Evolutionary conservation across 2,113 vertebrate genomes (phyloP), one percentile per base, ranked within the genome.

Genomic region (Heterotilapia buettikoferi): DNA sequence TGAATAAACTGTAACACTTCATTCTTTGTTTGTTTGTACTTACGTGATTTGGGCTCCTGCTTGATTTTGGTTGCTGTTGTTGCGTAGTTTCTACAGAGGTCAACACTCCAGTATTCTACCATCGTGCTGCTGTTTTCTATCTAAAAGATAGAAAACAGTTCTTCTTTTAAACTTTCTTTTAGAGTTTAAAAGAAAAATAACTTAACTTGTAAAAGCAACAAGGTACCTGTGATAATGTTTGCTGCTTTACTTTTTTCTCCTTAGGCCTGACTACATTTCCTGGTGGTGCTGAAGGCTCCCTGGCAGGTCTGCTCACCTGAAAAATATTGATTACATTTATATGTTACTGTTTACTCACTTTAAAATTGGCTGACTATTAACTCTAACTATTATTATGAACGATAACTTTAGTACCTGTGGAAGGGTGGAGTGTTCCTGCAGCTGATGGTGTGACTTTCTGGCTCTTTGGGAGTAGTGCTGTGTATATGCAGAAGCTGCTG

Each of bases 321-420:
- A 68, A 54, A 16, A 38, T 45, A 11, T 56, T 11, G 7, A 56
- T 80, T 57, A 5, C 1, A 68, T 47, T 12, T 31, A 52, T 18
- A 36, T 13, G 0, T 43, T 21, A 13, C 0, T 33, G 21, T 79
- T 16, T 11, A 13, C 33, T 83, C 0, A 40, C 0, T 45, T 9
- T 7, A 18, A 31, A 40, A 13, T 31, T 1, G 31, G 21, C 11
- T 1, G 50, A 50, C 0, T 52, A 8, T 45, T 61, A 11, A 12
- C 24, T 13, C 21, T 82, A 66, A 66, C 31, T 66, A 12, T 66
- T 7, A 36, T 7, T 36, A 36, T 36, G 36, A 36, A 66, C 0
- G 1, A 66, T 66, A 66, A 36, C 31, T 12, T 1, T 66, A 36
- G 52, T 43, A 89, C 79, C 88, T 85, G 56, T 18, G 47, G 45